Evolutionary conservation across 2,797 vertebrate genomes (phyloP), one percentile per base, ranked within the genome.

Genomic region (Rhinophrynus dorsalis): DNA sequence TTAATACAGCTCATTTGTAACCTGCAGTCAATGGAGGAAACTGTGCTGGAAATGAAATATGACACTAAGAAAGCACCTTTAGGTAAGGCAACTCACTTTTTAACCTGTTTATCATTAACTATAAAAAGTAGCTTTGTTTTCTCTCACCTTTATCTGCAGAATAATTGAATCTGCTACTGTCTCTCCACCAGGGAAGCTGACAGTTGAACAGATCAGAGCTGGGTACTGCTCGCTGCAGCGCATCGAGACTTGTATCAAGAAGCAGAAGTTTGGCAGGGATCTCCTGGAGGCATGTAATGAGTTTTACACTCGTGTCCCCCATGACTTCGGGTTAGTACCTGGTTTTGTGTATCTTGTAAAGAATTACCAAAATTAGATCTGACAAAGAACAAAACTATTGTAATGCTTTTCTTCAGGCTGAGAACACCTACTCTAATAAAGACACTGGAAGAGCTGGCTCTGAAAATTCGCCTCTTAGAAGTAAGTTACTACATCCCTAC

Each of bases 301-400:
- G 73, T 97, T 97, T 78, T 97, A 97, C 79, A 96, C 95, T 12
- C 92, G 94, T 33, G 94, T 96, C 71, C 95, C 95, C 1, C 95
- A 97, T 38, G 91, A 97, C 82, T 97, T 97, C 59, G 95, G 95
- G 95, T 97, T 64, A 76, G 68, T 26, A 24, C 3, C 15, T 40
- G 8, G 0, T 11, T 52, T 23, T 12, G 20, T 7, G 1, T 17
- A 2, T 12, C 17, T 5, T 32, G 29, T 32, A 32, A 5, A 32
- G 10, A 32, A 5, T 10, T 10, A 32, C 29, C 29, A 32, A 5
- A 5, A 32, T 32, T 18, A 11, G 2, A 2, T 7, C 12, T 21
- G 11, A 13, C 35, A 17, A 4, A 42, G 3, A 18, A 18, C 5
- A 17, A 24, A 12, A 61, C 13, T 9, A 8, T 18, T 18, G 2